These are phyloP conservation scores for Philereme vetulata DNA, from an alignment of 2,888 invertebrate species.

Conservation along the genomic window DNA sequence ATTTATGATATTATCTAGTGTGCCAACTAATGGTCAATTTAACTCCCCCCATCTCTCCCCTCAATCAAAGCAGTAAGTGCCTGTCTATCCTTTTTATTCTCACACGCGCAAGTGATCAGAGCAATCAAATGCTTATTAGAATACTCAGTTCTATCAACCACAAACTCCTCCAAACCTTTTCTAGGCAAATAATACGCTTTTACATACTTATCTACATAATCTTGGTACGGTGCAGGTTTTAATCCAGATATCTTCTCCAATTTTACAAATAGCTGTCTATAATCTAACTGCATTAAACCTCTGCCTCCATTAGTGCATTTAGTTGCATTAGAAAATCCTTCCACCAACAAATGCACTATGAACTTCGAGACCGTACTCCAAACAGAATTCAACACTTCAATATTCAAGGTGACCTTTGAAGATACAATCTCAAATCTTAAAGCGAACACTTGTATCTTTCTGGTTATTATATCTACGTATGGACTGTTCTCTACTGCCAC, in stretches of 20 bases:
- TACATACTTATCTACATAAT: constrained; percentile 96
- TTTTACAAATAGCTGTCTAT: constrained; percentile 96
- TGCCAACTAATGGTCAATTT: background rate
- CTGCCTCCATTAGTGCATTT: constrained; percentile 98
- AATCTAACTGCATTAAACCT: constrained; percentile 98
- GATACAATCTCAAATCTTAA: constrained; percentile 90
- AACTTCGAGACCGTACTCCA: constrained; percentile 96
- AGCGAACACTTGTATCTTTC: constrained; percentile 91
- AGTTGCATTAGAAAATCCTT: constrained; percentile 95
- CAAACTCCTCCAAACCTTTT: constrained; percentile 93
- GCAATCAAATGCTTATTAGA: constrained; percentile 93
- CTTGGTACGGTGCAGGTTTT: constrained; percentile 93
- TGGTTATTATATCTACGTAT: constrained; percentile 91
- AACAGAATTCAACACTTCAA: constrained; percentile 87
- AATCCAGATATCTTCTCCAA: constrained; percentile 93
- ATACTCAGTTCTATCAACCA: constrained; percentile 94
- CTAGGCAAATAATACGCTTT: constrained; percentile 98
- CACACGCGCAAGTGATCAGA: constrained; percentile 93
- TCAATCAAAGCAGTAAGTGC: constrained; percentile 90
- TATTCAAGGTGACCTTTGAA: constrained; percentile 87
- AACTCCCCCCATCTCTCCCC: constrained; percentile 48
- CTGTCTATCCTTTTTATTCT: constrained; percentile 94
- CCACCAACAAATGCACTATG: constrained; percentile 94
- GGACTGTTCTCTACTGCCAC: constrained; percentile 97
- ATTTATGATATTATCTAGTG: no score